Evolutionary conservation across 1,140 invertebrate species (phyloP).

Genomic region (Hyposmocoma kahamanoa): DNA sequence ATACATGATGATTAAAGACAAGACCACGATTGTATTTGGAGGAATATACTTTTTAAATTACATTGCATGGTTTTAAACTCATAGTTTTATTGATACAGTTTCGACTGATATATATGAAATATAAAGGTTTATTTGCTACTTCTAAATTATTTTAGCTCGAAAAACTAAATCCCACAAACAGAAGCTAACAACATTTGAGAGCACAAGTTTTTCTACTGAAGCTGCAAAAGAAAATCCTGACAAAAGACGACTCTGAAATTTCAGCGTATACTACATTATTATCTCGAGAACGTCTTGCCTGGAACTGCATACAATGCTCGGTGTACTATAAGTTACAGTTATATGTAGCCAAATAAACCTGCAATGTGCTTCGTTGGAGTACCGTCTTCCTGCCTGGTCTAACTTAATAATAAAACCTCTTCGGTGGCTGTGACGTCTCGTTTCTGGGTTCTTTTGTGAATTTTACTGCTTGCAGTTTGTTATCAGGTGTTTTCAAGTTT

Average conservation of each 20-base stretch:
- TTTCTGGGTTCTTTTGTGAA: conserved; percentile 25
- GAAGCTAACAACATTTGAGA: no score
- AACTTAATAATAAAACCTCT: conserved; percentile 65
- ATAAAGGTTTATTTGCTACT: no score
- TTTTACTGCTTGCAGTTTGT: conserved; percentile 2
- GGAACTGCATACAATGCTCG: conserved; percentile 38
- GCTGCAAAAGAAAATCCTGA: no score
- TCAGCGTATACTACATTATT: conserved; percentile 52
- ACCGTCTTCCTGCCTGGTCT: conserved; percentile 39
- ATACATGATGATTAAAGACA: no score
- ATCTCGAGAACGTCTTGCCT: conserved; percentile 35
- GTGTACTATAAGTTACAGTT: conserved; percentile 33
- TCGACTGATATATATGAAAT: no score
- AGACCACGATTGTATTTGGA: no score
- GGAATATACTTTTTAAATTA: no score
- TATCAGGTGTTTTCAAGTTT: conserved; percentile 8
- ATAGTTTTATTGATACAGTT: no score
- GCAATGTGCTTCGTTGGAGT: conserved; percentile 40
- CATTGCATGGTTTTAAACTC: no score
- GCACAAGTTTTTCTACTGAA: no score
- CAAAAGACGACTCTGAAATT: conserved; percentile 49
- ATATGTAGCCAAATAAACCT: conserved; percentile 32
- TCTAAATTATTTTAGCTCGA: no score
- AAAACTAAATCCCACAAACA: no score
- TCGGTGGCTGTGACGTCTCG: conserved; percentile 32